Evolutionary conservation across 2,888 invertebrate genomes (phyloP), one percentile per base, ranked within the genome.

Genomic region (Melikaiella ostensackeni): DNA sequence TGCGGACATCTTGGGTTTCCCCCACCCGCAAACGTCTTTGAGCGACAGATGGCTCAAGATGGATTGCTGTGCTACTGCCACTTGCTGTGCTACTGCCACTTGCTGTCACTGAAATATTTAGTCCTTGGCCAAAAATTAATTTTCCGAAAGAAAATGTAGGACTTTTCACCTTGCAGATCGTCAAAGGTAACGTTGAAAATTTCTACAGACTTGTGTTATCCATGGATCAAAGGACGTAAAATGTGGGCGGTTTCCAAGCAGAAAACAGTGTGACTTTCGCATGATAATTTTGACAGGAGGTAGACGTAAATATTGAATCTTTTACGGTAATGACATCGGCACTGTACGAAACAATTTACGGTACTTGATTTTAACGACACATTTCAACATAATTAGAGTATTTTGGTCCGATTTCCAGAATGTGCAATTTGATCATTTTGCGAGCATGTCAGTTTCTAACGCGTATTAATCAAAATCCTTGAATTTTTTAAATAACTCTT

Each of bases 101-200:
- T 38, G 6, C 86, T 83, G 82, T 84, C 86, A 86, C 88, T 87
- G 84, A 85, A 85, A 85, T 83, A 85, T 88, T 86, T 81, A 84
- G 82, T 83, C 77, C 84, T 81, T 79, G 80, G 79, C 74, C 82
- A 79, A 79, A 84, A 79, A 82, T 82, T 78, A 79, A 82, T 80
- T 82, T 82, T 78, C 77, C 84, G 79, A 82, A 81, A 83, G 83
- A 88, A 89, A 86, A 88, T 89, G 89, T 89, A 89, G 88, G 85
- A 82, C 83, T 82, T 82, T 74, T 78, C 81, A 76, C 75, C 74
- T 74, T 79, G 75, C 80, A 79, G 63, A 84, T 83, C 83, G 83
- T 84, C 74, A 80, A 84, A 88, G 88, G 88, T 88, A 88, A 88
- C 77, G 62, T 79, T 70, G 33, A 73, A 76, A 64, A 61, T 0